Conservation (phyloP, 2,113 vertebrate genomes). For the Rhinichthys klamathensis region DNA sequence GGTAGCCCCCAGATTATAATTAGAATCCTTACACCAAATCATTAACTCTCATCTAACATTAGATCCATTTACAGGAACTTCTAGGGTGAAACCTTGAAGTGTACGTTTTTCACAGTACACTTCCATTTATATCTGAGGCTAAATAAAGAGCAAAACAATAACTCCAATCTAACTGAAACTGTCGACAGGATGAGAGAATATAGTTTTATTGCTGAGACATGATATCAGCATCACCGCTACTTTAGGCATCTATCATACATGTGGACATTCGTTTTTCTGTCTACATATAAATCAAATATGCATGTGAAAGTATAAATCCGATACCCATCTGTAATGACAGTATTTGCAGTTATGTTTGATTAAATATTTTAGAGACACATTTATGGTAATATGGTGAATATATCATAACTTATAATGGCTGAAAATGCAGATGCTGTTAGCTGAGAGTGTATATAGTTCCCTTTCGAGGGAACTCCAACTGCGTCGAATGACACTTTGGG, state of each 20-base stretch:
- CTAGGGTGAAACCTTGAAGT: background rate
- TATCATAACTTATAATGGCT: conserved; percentile 70
- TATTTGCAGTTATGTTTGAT: conserved; percentile 35
- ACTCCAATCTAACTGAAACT: background rate
- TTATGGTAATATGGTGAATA: conserved; percentile 70
- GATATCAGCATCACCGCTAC: background rate
- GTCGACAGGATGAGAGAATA: background rate
- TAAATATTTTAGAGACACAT: conserved; percentile 69
- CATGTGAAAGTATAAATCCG: background rate
- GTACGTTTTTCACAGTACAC: conserved; percentile 6
- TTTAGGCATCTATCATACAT: background rate
- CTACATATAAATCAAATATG: background rate
- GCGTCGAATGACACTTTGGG: too few relatives aligned
- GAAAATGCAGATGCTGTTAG: conserved; percentile 38
- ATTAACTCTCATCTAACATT: background rate
- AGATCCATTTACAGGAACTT: background rate
- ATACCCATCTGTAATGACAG: background rate
- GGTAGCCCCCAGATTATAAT: background rate
- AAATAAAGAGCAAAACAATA: conserved; percentile 15
- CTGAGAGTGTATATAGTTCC: background rate
- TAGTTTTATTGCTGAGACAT: background rate
- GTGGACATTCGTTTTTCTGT: too few relatives aligned
- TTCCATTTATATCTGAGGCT: conserved; percentile 18
- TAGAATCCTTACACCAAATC: background rate
- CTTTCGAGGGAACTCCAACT: too few relatives aligned